phyloP scores from a whole-genome alignment of 2,888 invertebrate genomes.

The Seira sanloemensis region DNA sequence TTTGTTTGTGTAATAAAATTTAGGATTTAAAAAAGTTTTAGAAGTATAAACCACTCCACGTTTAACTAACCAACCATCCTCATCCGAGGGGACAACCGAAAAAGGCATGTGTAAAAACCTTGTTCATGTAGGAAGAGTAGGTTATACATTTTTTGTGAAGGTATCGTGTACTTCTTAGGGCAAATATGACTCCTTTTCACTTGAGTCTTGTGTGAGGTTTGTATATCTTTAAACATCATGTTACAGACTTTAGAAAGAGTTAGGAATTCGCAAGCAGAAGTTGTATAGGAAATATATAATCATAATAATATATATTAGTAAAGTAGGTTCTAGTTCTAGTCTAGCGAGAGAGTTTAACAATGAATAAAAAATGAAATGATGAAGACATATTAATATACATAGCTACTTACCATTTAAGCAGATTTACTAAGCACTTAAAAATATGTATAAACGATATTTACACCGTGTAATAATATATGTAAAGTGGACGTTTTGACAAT shows the following conservation, averaged over 20 bases:
- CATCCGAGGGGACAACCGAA: constrained; percentile 18
- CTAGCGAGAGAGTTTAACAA: neutral
- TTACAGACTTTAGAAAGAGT: too few species aligned
- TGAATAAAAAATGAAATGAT: constrained; percentile 10
- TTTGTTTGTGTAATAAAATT: neutral
- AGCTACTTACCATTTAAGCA: constrained; percentile 32
- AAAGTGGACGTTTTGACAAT: constrained; percentile 65
- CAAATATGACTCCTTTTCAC: too few species aligned
- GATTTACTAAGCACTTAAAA: neutral
- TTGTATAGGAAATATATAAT: too few species aligned
- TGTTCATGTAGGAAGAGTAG: constrained; percentile 25
- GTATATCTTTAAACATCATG: too few species aligned
- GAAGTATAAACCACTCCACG: constrained; percentile 1
- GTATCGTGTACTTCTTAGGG: too few species aligned
- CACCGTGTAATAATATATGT: constrained; percentile 21
- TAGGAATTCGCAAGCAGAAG: too few species aligned
- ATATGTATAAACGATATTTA: constrained; percentile 5
- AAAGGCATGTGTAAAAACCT: constrained; percentile 37
- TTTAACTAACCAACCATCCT: too few species aligned
- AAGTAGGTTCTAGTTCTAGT: neutral
- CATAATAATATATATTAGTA: too few species aligned
- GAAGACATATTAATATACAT: constrained; percentile 18
- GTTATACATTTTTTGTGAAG: too few species aligned
- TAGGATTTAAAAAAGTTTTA: neutral
- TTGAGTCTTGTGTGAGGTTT: too few species aligned